phyloP scores from a whole-genome alignment of 2,113 vertebrate genomes.

The Sphyrna mokarran region DNA sequence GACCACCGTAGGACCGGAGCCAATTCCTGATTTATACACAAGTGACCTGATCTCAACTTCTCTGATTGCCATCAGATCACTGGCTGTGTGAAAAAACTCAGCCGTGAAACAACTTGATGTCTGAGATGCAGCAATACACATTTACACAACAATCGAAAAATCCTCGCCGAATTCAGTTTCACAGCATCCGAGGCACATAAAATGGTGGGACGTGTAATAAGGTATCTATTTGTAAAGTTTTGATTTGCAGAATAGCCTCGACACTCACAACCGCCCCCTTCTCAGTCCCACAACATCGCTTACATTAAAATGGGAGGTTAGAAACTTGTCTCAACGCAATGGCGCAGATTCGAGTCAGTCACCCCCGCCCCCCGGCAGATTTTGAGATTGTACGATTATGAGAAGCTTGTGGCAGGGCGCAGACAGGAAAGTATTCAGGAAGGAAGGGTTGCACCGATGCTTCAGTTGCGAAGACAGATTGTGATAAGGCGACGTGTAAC shows the following conservation, averaged over 20 bases:
- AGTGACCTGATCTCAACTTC: background rate
- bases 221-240: background rate
- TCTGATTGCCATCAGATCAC: background rate
- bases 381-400: background rate
- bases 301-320: background rate
- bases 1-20: background rate
- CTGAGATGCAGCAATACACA: background rate
- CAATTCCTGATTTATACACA: background rate
- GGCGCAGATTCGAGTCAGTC: background rate
- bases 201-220: background rate
- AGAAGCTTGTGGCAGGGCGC: background rate
- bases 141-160: background rate
- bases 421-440: slow-evolving; percentile 29
- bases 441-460: slow-evolving; percentile 21
- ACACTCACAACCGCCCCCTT: background rate
- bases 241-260: background rate
- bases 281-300: too few species aligned
- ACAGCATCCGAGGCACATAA: background rate
- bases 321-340: background rate
- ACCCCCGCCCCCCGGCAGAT: background rate
- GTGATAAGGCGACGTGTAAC: background rate
- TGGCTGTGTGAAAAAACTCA: background rate
- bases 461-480: background rate
- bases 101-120: background rate
- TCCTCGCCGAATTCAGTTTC: background rate